Evolutionary conservation across 1,140 invertebrate species (phyloP).

Genomic region (Hypothenemus hampei): DNA sequence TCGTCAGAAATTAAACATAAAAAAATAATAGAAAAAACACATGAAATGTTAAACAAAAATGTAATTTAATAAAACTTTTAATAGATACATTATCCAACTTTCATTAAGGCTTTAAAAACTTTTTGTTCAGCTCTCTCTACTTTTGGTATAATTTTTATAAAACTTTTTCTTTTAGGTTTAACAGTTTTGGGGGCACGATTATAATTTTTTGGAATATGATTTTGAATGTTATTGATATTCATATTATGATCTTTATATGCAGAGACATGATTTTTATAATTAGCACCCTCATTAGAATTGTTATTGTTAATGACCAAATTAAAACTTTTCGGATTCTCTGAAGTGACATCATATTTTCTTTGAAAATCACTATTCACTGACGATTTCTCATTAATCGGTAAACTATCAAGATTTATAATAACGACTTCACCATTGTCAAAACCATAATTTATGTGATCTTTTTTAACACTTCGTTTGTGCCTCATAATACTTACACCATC

Average conservation of each 20-base stretch:
- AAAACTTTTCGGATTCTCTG: conserved; percentile 5
- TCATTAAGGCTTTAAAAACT: neutral
- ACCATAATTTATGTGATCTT: no score
- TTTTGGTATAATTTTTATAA: conserved; percentile 9
- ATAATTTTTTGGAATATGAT: neutral
- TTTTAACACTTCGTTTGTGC: neutral
- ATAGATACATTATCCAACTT: neutral
- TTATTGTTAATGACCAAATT: conserved; percentile 10
- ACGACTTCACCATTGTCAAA: conserved; percentile 6
- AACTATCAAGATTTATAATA: conserved; percentile 2
- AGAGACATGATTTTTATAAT: neutral
- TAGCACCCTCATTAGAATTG: neutral
- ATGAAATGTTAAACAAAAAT: no score
- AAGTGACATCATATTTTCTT: neutral
- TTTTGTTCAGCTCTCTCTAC: conserved; percentile 5
- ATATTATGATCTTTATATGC: no score
- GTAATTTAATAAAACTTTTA: no score
- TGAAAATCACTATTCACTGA: neutral
- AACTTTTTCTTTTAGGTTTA: neutral
- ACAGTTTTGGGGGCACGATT: no score
- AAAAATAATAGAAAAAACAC: neutral
- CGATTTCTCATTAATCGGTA: neutral
- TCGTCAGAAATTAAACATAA: neutral
- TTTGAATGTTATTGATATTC: conserved; percentile 1
- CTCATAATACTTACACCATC: conserved; percentile 7